A percentile compares a stretch with the other conserved stretches of the same genome.
Evolutionary conservation across 2,888 invertebrate genomes (phyloP).

Genomic region (Agriopis leucophaearia): DNA sequence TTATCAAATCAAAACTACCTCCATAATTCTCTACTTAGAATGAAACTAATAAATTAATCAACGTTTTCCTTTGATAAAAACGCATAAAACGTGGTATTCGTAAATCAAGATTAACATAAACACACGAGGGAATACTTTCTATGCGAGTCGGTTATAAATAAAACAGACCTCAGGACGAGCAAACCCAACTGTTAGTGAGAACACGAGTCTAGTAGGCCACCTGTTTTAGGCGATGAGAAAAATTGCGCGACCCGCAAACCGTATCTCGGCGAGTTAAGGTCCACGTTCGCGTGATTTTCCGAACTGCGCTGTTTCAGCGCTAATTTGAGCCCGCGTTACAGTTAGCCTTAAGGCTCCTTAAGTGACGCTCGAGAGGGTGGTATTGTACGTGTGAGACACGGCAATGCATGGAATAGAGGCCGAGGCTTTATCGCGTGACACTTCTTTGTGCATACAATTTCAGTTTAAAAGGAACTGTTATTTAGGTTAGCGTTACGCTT

Average conservation of each 20-base stretch:
- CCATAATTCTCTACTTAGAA: constrained; percentile 41
- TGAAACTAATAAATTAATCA: constrained; percentile 47
- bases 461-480: constrained; percentile 15
- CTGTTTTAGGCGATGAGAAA: too few relatives aligned
- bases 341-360: too few relatives aligned
- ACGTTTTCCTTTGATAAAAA: constrained; percentile 46
- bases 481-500: constrained; percentile 25
- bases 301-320: too few relatives aligned
- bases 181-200: constrained; percentile 59
- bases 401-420: constrained; percentile 10
- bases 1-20: constrained; percentile 36
- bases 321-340: too few relatives aligned
- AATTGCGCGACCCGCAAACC: too few relatives aligned
- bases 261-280: too few relatives aligned
- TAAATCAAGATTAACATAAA: constrained; percentile 56
- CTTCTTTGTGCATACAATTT: constrained; percentile 33
- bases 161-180: constrained; percentile 49
- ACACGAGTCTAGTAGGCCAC: too few relatives aligned
- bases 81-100: constrained; percentile 52
- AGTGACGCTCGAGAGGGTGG: constrained; percentile 55
- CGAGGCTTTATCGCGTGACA: constrained; percentile 21
- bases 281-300: too few relatives aligned
- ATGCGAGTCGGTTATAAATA: constrained; percentile 49
- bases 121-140: constrained; percentile 49
- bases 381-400: constrained; percentile 26